Percentiles rank a stretch among this genome's conserved stretches.
phyloP scores from a whole-genome alignment of 2,888 invertebrate genomes.

The Ischnus inquisitorius region DNA sequence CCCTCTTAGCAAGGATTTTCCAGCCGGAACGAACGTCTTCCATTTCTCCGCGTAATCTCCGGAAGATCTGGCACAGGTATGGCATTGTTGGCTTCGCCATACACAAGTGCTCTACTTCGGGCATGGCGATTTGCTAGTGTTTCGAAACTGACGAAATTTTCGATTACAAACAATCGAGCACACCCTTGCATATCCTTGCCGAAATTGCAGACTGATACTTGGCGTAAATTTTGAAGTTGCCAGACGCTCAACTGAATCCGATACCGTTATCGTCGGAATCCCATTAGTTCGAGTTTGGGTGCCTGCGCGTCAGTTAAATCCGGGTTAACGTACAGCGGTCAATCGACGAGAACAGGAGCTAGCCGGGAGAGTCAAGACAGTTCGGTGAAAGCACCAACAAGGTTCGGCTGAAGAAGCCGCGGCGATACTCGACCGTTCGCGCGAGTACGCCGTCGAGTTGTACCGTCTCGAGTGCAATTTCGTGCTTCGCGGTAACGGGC shows the following conservation, averaged over 20 bases:
- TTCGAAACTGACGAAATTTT: not conserved
- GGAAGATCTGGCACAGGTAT: slow-evolving; percentile 18
- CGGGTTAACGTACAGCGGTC: slow-evolving; percentile 36
- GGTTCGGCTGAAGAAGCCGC: slow-evolving; percentile 29
- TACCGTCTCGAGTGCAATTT: slow-evolving; percentile 73
- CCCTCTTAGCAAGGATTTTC: slow-evolving; percentile 55
- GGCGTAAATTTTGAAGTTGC: not conserved
- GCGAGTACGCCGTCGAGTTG: slow-evolving; percentile 63
- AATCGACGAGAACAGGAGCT: slow-evolving; percentile 13
- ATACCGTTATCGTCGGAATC: slow-evolving; percentile 37
- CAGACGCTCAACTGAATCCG: slow-evolving; percentile 41
- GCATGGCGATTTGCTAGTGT: not conserved
- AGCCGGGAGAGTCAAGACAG: slow-evolving; percentile 4
- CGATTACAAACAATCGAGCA: not conserved
- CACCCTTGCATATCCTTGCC: not conserved
- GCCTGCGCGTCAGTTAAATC: slow-evolving; percentile 60
- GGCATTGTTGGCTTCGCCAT: not conserved
- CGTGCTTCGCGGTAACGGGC: slow-evolving; percentile 73
- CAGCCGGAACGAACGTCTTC: slow-evolving; percentile 44
- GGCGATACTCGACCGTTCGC: slow-evolving; percentile 65
- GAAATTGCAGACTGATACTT: not conserved
- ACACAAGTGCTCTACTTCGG: not conserved
- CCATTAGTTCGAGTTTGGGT: slow-evolving; percentile 58
- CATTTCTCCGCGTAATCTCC: slow-evolving; percentile 57
- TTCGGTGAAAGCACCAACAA: slow-evolving; percentile 18